These are phyloP conservation scores for Pegea sp. DNA, from an alignment of 23 tunicate species.

Conservation along the genomic window DNA sequence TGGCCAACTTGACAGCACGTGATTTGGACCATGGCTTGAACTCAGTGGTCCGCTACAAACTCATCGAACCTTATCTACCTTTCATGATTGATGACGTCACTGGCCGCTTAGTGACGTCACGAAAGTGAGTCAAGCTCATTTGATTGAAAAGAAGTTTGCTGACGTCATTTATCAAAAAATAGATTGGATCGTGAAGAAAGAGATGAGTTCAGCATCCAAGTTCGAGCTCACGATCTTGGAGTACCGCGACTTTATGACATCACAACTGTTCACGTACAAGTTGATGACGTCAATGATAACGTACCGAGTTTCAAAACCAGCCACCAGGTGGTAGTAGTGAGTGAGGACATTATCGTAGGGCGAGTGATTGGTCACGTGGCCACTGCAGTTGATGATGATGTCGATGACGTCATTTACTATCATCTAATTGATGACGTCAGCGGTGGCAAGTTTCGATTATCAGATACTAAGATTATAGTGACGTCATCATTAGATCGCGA, in stretches of 20 bases:
- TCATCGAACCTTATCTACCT: too few species aligned
- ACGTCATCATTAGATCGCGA: slow-evolving; percentile 5
- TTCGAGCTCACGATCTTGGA: too few species aligned
- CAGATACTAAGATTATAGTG: too few species aligned
- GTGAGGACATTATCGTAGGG: background rate
- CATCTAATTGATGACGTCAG: too few species aligned
- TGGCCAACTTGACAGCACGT: slow-evolving; percentile 27
- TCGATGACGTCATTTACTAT: too few species aligned
- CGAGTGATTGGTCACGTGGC: too few species aligned
- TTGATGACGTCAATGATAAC: slow-evolving; percentile 2
- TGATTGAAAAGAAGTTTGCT: background rate
- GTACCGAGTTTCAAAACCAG: background rate
- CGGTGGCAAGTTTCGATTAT: too few species aligned
- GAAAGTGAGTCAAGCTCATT: background rate
- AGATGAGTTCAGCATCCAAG: background rate
- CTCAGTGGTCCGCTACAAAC: slow-evolving; percentile 27
- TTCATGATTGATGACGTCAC: too few species aligned
- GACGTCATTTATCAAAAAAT: background rate
- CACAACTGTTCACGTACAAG: background rate
- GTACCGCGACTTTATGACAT: too few species aligned
- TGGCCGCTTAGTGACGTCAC: background rate
- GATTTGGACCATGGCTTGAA: slow-evolving; percentile 36
- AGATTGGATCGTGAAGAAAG: background rate
- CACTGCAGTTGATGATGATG: too few species aligned
- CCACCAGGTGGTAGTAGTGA: background rate